Evolutionary conservation across 37 sponge, comb jelly and placozoan genomes (phyloP), one percentile per base, ranked within the genome.

Genomic region (Petrosia ficiformis): DNA sequence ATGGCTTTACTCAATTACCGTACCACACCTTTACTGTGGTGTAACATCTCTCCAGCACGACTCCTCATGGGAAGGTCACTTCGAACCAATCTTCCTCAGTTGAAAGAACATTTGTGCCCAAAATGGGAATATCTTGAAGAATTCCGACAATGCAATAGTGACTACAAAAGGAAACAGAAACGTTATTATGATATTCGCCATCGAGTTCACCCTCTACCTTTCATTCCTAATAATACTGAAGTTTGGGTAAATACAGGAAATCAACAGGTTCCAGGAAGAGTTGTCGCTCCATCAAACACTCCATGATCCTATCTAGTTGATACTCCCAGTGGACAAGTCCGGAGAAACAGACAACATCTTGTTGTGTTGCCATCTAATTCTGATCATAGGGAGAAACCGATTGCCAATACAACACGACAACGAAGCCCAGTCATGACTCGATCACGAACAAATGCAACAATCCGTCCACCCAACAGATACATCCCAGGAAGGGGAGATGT

Each of bases 11-110:
- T 4, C 61, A 10, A 5, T 48, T 78, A 78, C 32, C 54, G 79
- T 11, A 22, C 79, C 6, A 78, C 70, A 10, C 79, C 79, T 37
- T 66, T 78, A 24, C 79, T 58, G 58, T 69, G 70, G 70, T 77
- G 77, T 42, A 59, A 66, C 25, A 14, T 76, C 1, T 25, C 40
- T 39, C 76, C 76, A 21, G 63, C 76, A 8, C 28, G 61, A 39
- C 65, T 76, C 14, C 39, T 61, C 11, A 61, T 76, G 63, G 76
- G 64, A 2, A 25, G 76, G 36, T 38, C 19, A 4, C 21, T 61
- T 26, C 14, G 39, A 8, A 61, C 41, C 22, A 35, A 25, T 37
- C 28, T 76, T 38, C 76, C 76, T 39, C 64, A 76, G 65, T 21
- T 39, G 39, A 26, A 76, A 59, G 21, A 31, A 14, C 61, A 76